These are phyloP conservation scores for Microtus oregoni DNA, from an alignment of 2,113 vertebrate species.

Conservation along the genomic window DNA sequence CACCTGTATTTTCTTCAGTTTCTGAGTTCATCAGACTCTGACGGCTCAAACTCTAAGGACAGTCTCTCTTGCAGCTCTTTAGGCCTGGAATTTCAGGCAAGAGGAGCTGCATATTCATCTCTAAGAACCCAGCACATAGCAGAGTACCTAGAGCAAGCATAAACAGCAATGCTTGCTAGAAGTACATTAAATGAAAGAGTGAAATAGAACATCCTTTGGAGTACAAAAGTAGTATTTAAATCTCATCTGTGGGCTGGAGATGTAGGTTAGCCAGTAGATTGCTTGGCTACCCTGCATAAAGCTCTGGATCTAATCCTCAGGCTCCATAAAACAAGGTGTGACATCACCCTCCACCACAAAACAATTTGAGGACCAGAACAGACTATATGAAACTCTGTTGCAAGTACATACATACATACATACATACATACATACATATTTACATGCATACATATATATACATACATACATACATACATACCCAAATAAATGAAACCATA, in stretches of 20 bases:
- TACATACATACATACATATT: too few relatives aligned
- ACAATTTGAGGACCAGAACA: background rate
- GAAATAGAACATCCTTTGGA: background rate
- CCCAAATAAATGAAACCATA: background rate
- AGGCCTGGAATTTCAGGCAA: background rate
- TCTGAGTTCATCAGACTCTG: background rate
- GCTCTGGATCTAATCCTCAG: background rate
- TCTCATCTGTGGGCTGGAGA: background rate
- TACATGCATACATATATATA: too few relatives aligned
- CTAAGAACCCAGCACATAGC: too few relatives aligned
- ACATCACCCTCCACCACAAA: background rate
- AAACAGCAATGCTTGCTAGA: background rate
- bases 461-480: too few relatives aligned
- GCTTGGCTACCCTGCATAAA: background rate
- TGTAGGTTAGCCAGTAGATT: background rate
- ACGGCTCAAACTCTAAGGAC: background rate
- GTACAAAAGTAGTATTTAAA: background rate
- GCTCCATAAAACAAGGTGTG: background rate
- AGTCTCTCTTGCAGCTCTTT: background rate
- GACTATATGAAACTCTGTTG: background rate
- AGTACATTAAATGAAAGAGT: background rate
- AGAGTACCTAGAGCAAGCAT: background rate
- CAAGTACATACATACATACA: background rate
- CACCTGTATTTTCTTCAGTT: too few relatives aligned
- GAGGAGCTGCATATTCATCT: background rate